phyloP scores from a whole-genome alignment of 2,797 vertebrate species.

The Peromyscus nudipes region DNA sequence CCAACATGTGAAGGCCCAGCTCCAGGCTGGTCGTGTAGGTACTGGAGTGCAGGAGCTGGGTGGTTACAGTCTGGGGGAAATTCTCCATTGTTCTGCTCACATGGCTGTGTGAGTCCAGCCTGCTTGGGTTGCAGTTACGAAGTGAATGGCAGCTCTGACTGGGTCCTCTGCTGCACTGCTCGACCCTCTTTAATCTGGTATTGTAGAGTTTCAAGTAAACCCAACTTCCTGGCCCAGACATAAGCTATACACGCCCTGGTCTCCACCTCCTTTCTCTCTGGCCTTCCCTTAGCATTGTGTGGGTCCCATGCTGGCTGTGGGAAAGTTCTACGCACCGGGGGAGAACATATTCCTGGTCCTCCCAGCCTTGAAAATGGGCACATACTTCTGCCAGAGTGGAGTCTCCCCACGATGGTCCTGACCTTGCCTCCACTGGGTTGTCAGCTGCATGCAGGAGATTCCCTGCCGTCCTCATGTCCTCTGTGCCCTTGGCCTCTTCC shows the following conservation, averaged over 20 bases:
- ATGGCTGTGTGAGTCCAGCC: not conserved
- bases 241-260: not conserved
- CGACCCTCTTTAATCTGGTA: not conserved
- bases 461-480: rapidly evolving
- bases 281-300: not conserved
- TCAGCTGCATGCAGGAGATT: not conserved
- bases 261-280: not conserved
- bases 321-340: not conserved
- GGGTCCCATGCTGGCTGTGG: not conserved
- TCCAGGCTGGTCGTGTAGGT: too few relatives aligned
- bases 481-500: not conserved
- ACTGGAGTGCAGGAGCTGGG: rapidly evolving
- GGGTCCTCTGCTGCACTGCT: not conserved
- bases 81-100: not conserved
- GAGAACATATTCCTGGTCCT: not conserved
- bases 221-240: not conserved
- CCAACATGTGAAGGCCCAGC: too few relatives aligned
- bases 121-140: not conserved
- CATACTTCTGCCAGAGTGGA: not conserved
- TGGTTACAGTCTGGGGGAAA: not conserved
- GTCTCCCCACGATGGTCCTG: rapidly evolving
- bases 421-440: not conserved
- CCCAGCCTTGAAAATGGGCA: not conserved
- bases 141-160: not conserved
- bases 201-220: not conserved